These are phyloP conservation scores for Aphis craccivora DNA, from an alignment of 1,140 invertebrate species.

Conservation along the genomic window DNA sequence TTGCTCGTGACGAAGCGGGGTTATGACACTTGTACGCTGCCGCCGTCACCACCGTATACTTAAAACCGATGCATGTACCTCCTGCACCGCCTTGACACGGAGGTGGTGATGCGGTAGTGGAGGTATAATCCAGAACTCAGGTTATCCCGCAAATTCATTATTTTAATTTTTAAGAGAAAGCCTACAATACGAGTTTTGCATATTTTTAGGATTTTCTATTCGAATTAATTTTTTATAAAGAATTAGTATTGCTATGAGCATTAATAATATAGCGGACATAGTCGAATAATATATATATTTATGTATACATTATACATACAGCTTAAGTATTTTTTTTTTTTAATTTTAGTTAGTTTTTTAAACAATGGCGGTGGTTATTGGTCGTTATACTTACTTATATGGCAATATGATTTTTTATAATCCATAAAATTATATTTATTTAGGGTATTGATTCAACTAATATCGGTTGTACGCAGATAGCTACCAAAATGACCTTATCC, in stretches of 20 bases:
- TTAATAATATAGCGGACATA: too few relatives aligned
- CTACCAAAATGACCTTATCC: background rate
- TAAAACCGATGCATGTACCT: background rate
- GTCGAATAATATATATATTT: too few relatives aligned
- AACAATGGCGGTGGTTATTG: too few relatives aligned
- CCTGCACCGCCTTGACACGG: background rate
- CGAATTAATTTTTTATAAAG: too few relatives aligned
- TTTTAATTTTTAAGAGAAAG: background rate
- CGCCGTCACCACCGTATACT: background rate
- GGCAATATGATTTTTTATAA: background rate
- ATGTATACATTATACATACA: too few relatives aligned
- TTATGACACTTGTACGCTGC: background rate
- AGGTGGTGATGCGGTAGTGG: background rate
- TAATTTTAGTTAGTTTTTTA: too few relatives aligned
- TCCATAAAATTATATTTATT: background rate
- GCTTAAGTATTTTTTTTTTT: background rate
- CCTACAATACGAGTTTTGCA: background rate
- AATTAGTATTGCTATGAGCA: too few relatives aligned
- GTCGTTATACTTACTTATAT: too few relatives aligned
- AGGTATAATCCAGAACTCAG: background rate
- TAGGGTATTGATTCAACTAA: background rate
- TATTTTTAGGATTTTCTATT: background rate
- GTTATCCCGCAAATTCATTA: background rate
- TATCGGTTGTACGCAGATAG: background rate
- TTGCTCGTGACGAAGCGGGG: constrained; percentile 1